Evolutionary conservation across 2,888 invertebrate genomes (phyloP).

Genomic region (Brachypalpus laphriformis): DNA sequence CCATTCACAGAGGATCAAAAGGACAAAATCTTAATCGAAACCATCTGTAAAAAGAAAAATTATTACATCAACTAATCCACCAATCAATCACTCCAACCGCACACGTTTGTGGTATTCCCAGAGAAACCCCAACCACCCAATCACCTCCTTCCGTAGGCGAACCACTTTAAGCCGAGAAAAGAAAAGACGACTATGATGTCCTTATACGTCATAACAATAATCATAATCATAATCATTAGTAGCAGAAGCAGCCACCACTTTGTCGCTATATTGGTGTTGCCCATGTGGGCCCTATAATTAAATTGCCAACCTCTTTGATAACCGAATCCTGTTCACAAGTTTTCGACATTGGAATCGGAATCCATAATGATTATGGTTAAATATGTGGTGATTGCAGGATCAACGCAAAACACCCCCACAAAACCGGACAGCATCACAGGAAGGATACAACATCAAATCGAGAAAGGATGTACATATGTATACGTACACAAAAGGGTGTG

Average conservation of each 20-base stretch:
- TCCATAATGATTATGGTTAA: slow-evolving; percentile 63
- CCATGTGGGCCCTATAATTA: slow-evolving; percentile 46
- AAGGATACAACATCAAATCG: slow-evolving; percentile 19
- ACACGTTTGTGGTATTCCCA: background rate
- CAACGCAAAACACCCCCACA: slow-evolving; percentile 25
- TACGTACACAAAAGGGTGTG: background rate
- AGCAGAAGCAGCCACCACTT: slow-evolving; percentile 33
- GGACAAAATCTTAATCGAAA: slow-evolving; percentile 62
- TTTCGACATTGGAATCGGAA: slow-evolving; percentile 55
- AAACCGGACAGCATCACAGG: slow-evolving; percentile 13
- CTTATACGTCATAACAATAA: slow-evolving; percentile 38
- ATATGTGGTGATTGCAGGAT: slow-evolving; percentile 55
- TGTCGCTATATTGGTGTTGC: slow-evolving; percentile 15
- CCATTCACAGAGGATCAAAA: slow-evolving; percentile 42
- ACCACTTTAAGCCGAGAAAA: slow-evolving; percentile 2
- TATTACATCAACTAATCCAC: slow-evolving; percentile 65
- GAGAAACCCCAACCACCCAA: background rate
- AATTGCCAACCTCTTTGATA: slow-evolving; percentile 63
- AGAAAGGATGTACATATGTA: background rate
- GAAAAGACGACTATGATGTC: slow-evolving; percentile 24
- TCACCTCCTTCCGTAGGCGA: background rate
- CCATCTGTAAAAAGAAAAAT: slow-evolving; percentile 53
- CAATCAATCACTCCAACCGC: slow-evolving; percentile 51
- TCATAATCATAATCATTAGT: slow-evolving; percentile 60
- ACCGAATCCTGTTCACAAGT: slow-evolving; percentile 64